A percentile compares a stretch with the other conserved stretches of the same genome.
phyloP scores from a whole-genome alignment of 2,797 vertebrate genomes.

The Merluccius polli region DNA sequence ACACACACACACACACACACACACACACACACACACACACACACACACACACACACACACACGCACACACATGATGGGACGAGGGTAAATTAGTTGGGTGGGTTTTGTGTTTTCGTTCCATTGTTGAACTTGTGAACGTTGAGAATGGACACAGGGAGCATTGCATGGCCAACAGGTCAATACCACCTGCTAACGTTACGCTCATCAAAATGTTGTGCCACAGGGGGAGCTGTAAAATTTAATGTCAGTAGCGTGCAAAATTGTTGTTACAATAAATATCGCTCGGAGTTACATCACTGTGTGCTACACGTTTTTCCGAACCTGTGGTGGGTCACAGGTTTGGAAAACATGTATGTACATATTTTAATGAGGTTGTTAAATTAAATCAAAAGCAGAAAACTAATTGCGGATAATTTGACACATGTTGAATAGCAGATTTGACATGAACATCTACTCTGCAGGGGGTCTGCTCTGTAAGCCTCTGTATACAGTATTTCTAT shows the following conservation, averaged over 20 bases:
- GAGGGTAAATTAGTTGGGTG: neutral
- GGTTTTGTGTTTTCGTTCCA: constrained; percentile 35
- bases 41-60: neutral
- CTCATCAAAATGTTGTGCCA: neutral
- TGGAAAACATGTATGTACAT: neutral
- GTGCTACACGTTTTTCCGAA: neutral
- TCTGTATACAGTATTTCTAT: neutral
- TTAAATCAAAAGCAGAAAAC: neutral
- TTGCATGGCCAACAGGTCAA: neutral
- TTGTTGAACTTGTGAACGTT: constrained; percentile 34
- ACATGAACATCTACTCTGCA: neutral
- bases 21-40: neutral
- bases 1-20: neutral
- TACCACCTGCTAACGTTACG: neutral
- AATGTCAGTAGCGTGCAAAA: neutral
- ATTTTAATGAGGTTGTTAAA: neutral
- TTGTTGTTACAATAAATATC: neutral
- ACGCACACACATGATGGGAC: neutral
- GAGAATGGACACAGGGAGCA: neutral
- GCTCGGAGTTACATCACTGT: neutral
- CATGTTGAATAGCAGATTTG: neutral
- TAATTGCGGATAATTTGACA: neutral
- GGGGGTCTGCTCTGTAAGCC: neutral
- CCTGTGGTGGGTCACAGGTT: neutral
- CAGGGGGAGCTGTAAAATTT: neutral